These are phyloP conservation scores for Saimiri boliviensis DNA, from an alignment of 2,113 vertebrate genomes.

Conservation along the genomic window DNA sequence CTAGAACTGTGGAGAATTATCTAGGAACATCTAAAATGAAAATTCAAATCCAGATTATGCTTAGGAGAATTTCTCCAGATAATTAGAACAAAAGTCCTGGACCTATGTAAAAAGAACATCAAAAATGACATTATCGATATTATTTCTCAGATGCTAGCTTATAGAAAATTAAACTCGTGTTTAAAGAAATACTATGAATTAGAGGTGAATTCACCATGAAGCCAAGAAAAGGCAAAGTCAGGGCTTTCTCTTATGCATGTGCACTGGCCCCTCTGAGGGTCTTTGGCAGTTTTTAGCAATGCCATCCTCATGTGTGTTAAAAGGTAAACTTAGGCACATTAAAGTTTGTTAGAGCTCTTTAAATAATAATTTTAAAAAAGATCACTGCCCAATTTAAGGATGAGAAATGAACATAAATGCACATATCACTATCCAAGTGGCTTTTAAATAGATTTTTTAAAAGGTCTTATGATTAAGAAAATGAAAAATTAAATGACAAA, in stretches of 20 bases:
- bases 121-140: not conserved
- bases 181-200: not conserved
- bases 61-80: not conserved
- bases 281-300: not conserved
- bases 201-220: not conserved
- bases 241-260: rapidly evolving
- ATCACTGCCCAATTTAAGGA: not conserved
- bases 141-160: not conserved
- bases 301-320: not conserved
- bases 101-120: not conserved
- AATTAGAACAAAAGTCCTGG: not conserved
- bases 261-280: not conserved
- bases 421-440: not conserved
- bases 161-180: not conserved
- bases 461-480: not conserved
- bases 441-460: not conserved
- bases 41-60: not conserved
- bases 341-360: not conserved
- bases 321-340: not conserved
- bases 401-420: not conserved
- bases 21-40: not conserved
- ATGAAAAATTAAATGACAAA: not conserved
- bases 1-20: not conserved
- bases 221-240: rapidly evolving
- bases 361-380: not conserved